Conservation (phyloP, 1,140 invertebrate genomes). For the Pogonomyrmex californicus region DNA sequence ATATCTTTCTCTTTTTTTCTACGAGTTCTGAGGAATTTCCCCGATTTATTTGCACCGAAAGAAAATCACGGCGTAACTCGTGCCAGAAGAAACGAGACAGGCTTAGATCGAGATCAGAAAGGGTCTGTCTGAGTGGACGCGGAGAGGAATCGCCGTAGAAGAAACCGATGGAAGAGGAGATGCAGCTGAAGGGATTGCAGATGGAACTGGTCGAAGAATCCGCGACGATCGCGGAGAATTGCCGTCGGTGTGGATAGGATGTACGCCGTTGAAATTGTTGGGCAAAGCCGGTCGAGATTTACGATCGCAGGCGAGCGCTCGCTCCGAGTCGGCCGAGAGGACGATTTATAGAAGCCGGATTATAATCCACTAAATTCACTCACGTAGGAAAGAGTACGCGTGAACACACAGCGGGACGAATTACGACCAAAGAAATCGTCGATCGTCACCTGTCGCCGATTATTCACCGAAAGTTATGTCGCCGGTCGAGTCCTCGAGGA, state of each 20-base stretch:
- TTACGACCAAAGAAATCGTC: neutral
- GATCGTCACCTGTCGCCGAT: constrained; percentile 17
- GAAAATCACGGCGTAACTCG: neutral
- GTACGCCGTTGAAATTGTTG: constrained; percentile 34
- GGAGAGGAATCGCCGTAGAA: constrained; percentile 1
- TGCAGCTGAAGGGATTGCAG: constrained; percentile 37
- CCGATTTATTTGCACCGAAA: neutral
- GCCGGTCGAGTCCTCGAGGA: no score
- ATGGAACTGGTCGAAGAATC: constrained; percentile 50
- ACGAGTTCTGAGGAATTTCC: neutral
- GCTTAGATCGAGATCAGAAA: neutral
- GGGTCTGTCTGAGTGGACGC: neutral
- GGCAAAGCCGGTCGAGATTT: constrained; percentile 51
- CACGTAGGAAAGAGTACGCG: neutral
- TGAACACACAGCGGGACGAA: neutral
- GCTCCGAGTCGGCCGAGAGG: neutral
- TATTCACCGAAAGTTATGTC: neutral
- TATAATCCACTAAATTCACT: constrained; percentile 4
- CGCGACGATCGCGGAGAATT: constrained; percentile 42
- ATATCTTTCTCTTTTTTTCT: neutral
- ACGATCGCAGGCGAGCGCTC: constrained; percentile 38
- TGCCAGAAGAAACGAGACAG: neutral
- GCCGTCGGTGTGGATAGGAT: constrained; percentile 14
- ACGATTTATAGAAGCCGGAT: constrained; percentile 43
- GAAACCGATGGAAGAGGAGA: constrained; percentile 12